A percentile compares a stretch with the other conserved stretches of the same genome.
phyloP scores from a whole-genome alignment of 1,140 invertebrate species.

The Aphelenchoides avenae region DNA sequence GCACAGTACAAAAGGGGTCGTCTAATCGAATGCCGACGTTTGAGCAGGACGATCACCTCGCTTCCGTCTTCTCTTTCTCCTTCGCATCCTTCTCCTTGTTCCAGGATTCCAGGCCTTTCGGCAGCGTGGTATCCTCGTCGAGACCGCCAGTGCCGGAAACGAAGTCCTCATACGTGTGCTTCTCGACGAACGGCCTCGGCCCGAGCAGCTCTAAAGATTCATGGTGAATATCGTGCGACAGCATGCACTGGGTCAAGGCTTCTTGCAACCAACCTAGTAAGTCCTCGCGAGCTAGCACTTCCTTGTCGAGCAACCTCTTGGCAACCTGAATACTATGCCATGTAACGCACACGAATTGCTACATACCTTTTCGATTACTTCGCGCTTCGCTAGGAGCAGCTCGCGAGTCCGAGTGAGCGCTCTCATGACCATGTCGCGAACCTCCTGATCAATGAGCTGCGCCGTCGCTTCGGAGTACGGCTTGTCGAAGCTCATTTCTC shows the following conservation, averaged over 20 bases:
- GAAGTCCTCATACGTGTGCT: slow-evolving; percentile 98
- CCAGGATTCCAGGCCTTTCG: slow-evolving; percentile 92
- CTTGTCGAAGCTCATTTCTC: slow-evolving; percentile 89
- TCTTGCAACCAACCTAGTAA: slow-evolving; percentile 63
- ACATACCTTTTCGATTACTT: slow-evolving; percentile 76
- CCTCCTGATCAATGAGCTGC: slow-evolving; percentile 91
- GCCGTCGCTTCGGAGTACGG: slow-evolving; percentile 97
- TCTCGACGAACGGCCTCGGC: slow-evolving; percentile 89
- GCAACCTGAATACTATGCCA: slow-evolving; percentile 71
- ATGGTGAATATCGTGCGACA: no score
- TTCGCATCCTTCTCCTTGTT: slow-evolving; percentile 64
- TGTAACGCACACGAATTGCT: background rate
- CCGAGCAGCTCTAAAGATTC: slow-evolving; percentile 70
- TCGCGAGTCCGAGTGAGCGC: slow-evolving; percentile 77
- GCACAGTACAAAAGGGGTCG: no score
- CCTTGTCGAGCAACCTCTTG: slow-evolving; percentile 82
- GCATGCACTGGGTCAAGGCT: no score
- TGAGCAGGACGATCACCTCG: no score
- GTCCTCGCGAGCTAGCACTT: slow-evolving; percentile 89
- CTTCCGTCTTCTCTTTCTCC: slow-evolving; percentile 17
- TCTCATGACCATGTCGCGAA: slow-evolving; percentile 73
- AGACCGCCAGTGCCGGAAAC: slow-evolving; percentile 96
- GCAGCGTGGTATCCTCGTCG: slow-evolving; percentile 88
- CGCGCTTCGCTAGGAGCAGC: slow-evolving; percentile 79
- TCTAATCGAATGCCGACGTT: no score